Base-by-base conservation (phyloP, 2,113 vertebrate genomes). In the Trichechus manatus region DNA sequence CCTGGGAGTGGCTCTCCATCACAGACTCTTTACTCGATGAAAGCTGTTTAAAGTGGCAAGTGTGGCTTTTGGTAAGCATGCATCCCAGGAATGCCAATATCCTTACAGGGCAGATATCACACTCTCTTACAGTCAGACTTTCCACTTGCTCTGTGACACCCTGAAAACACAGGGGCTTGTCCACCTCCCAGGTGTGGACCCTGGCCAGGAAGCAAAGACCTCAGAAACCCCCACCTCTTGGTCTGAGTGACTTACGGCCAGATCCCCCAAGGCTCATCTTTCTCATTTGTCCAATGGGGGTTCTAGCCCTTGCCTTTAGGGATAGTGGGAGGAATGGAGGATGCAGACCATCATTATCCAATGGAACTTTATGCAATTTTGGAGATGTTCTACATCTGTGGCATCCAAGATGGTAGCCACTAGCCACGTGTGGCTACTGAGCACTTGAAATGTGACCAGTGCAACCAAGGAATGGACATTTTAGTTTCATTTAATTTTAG, bases 281-380 rank as follows among this genome's bases (percentile, higher is more conserved):
- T 31, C 15, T 36, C 42, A 23, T 53, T 33, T 33, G 66, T 33
- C 64, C 44, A 15, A 29, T 5, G 14, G 14, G 23, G n/a, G 3
- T 11, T 61, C 42, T 25, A 22, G 23, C 4, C 4, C 33, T 9
- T 11, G 50, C 44, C 14, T 53, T 19, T 3, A 14, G n/a, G 33
- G 66, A 47, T 6, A 2, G n/a, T 27, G 22, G 22, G 15, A 25
- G 19, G 31, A 29, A 7, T 53, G 8, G 9, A 29, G n/a, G 13
- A 7, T 8, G 8, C 1, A 70, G 2, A 78, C 14, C 61, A 66
- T 63, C 0, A 0, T 9, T 74, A 74, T 66, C 33, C 5, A 1
- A 3, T 0, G 33, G 13, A 44, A 29, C 10, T 23, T 25, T 53
- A 27, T 33, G 22, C 0, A 1, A 42, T 33, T 53, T 31, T 1